These are phyloP conservation scores for Chanos chanos DNA, from an alignment of 2,797 vertebrate genomes.

Conservation along the genomic window DNA sequence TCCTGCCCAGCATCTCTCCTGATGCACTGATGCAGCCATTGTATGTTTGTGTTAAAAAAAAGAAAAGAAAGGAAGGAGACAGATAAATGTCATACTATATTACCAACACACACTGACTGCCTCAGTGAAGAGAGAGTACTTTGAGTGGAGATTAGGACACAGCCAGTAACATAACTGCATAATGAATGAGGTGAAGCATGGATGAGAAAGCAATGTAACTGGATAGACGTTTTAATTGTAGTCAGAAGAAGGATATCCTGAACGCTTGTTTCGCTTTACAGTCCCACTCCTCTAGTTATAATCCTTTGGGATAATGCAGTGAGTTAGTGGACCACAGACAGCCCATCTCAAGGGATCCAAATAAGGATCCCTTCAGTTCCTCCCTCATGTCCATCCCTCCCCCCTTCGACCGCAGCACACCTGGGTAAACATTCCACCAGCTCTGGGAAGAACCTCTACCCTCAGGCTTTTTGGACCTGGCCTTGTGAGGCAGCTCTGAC, in stretches of 20 bases:
- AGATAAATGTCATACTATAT: no score
- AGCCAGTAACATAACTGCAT: no score
- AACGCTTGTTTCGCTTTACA: background rate
- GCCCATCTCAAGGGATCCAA: constrained; percentile 4
- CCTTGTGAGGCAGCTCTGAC: background rate
- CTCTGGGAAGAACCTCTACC: constrained; percentile 14
- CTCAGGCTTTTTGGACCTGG: background rate
- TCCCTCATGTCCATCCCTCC: constrained; percentile 2
- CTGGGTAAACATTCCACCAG: constrained; percentile 51
- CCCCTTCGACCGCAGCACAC: constrained; percentile 41
- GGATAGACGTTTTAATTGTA: no score
- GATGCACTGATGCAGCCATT: no score
- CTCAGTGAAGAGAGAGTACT: no score
- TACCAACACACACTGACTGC: no score
- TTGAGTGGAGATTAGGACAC: no score
- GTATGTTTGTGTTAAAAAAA: no score
- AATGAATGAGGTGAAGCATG: no score
- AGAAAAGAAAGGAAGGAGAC: no score
- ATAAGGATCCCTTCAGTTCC: constrained; percentile 11
- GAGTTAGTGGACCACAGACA: constrained; percentile 8
- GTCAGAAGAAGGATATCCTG: background rate
- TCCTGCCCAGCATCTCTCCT: no score
- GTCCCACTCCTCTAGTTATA: background rate
- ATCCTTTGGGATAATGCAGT: constrained; percentile 1
- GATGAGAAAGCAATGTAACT: no score